Conservation (phyloP, 2,113 vertebrate genomes). For the Chrysochloris asiatica region DNA sequence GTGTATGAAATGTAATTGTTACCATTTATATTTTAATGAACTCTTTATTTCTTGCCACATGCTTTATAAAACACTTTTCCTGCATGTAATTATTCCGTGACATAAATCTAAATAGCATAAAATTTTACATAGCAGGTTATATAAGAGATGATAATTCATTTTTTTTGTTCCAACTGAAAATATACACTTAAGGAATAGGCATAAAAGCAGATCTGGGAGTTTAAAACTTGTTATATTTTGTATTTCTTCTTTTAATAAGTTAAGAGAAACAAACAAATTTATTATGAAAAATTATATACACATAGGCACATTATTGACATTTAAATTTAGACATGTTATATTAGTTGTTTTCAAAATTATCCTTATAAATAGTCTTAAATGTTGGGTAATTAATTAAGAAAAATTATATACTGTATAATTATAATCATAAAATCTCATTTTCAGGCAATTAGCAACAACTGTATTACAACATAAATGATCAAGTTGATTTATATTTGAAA, state of each 20-base stretch:
- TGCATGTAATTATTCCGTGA: neutral
- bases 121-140: neutral
- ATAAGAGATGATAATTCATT: neutral
- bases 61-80: neutral
- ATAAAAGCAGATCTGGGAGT: neutral
- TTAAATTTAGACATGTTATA: slow-evolving; percentile 32
- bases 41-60: neutral
- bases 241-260: slow-evolving; percentile 30
- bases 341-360: slow-evolving; percentile 35
- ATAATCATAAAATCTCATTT: neutral
- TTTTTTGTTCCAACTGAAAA: too few species aligned
- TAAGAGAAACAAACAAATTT: neutral
- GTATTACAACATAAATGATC: slow-evolving; percentile 16
- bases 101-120: neutral
- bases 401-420: neutral
- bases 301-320: slow-evolving; percentile 31
- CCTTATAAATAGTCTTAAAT: slow-evolving; percentile 42
- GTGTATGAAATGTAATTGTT: neutral
- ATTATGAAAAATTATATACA: neutral
- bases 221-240: slow-evolving; percentile 37
- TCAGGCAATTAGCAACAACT: slow-evolving; percentile 2
- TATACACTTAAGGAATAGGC: too few species aligned
- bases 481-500: slow-evolving; percentile 38
- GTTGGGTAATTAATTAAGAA: slow-evolving; percentile 59
- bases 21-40: neutral